Conservation (phyloP, 2,113 vertebrate genomes). For the Sylvietta virens region DNA sequence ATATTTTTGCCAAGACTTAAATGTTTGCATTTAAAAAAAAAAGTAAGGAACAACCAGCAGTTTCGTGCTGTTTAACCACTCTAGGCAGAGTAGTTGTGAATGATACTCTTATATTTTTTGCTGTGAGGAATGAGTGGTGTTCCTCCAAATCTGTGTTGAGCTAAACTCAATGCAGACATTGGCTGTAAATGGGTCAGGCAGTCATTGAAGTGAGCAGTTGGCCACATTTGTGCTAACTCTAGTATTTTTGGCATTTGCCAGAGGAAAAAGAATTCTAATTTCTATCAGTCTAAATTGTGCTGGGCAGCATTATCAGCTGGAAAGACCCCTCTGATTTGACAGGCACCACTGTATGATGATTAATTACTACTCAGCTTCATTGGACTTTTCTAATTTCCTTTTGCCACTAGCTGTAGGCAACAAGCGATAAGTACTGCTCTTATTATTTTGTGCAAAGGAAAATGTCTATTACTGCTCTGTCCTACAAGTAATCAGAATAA, state of each 20-base stretch:
- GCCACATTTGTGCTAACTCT: conserved; percentile 77
- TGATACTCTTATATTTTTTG: background rate
- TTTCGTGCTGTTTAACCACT: background rate
- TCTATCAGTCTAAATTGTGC: conserved; percentile 96
- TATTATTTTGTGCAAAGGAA: conserved; percentile 95
- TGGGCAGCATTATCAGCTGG: conserved; percentile 97
- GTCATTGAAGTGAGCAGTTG: conserved; percentile 79
- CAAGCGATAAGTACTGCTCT: conserved; percentile 90
- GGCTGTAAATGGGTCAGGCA: conserved; percentile 76
- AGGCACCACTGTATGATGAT: conserved; percentile 95
- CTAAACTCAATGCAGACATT: background rate
- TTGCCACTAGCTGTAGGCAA: conserved; percentile 92
- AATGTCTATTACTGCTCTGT: conserved; percentile 80
- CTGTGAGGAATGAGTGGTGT: background rate
- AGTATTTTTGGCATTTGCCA: conserved; percentile 76
- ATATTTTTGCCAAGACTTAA: background rate
- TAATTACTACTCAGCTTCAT: conserved; percentile 96
- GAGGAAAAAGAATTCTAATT: conserved; percentile 94
- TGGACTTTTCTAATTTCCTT: conserved; percentile 90
- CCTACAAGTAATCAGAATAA: conserved; percentile 76
- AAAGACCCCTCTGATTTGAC: conserved; percentile 94
- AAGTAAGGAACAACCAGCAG: background rate
- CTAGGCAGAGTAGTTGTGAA: background rate
- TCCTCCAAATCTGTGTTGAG: conserved; percentile 14
- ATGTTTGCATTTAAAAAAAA: background rate